Base-by-base conservation (phyloP, 2,888 invertebrate species). In the Aporophyla nigra region DNA sequence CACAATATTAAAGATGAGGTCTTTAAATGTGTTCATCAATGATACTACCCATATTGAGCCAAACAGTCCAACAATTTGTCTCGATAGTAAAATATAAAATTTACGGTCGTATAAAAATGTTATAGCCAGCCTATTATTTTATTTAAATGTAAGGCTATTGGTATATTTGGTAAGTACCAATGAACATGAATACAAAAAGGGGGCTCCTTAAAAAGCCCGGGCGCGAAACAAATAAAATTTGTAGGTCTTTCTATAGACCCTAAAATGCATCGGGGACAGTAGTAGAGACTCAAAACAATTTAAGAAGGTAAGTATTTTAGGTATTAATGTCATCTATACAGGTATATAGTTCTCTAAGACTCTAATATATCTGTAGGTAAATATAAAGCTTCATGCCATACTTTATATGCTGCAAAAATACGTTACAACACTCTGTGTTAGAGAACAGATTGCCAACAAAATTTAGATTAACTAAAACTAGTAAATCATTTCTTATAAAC, bases 371-470 rank as follows among this genome's bases (percentile, higher is more conserved):
- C 14, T 49, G 21, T 21, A 7, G 21, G 49, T 27, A 14, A 24
- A 65, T 49, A 14, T 27, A 27, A 49, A 53, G 5, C 21, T 5
- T 51, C 19, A n/a, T 19, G 16, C 7, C 21, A n/a, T 33, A 67
- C 0, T 56, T 46, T n/a, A 3, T 19, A 33, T 71, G 14, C 5
- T 3, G 33, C 12, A 43, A 49, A 51, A 43, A 27, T 49, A 54
- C 4, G 16, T 21, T 19, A n/a, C 16, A 70, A 12, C 24, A 14
- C 1, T 12, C 16, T 21, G 6, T 46, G 14, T n/a, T 27, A 33
- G 24, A 33, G 43, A 53, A 67, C 77, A 58, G 14, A 56, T 61
- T 62, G 27, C 14, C 46, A 53, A n/a, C n/a, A n/a, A n/a, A n/a
- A n/a, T n/a, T n/a, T n/a, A n/a, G n/a, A n/a, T n/a, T n/a, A n/a